Conservation (phyloP, 2,888 invertebrate species). For the Pardosa pseudoannulata region DNA sequence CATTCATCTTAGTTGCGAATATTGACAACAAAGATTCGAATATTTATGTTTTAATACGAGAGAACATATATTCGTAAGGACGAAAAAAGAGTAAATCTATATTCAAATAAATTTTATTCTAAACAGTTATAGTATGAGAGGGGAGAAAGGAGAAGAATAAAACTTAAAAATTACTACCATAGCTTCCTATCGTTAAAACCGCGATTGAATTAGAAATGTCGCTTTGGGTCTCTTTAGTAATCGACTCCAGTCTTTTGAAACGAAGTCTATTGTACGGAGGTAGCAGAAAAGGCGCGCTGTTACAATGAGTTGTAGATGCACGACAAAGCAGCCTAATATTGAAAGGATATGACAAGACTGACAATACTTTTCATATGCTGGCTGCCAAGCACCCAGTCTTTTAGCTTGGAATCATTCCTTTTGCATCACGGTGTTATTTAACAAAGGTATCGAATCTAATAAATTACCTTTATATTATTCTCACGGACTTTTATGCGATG, state of each 20-base stretch:
- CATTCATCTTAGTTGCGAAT: too few relatives aligned
- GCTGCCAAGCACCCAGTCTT: constrained; percentile 29
- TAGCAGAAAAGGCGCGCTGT: constrained; percentile 22
- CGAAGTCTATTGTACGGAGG: constrained; percentile 41
- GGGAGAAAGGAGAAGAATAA: constrained; percentile 19
- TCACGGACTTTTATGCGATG: neutral
- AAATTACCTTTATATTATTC: constrained; percentile 51
- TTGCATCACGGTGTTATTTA: constrained; percentile 37
- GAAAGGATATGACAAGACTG: constrained; percentile 38
- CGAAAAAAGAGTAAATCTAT: too few relatives aligned
- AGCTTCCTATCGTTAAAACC: constrained; percentile 52
- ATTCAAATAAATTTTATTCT: too few relatives aligned
- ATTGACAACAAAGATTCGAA: too few relatives aligned
- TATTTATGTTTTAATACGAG: too few relatives aligned
- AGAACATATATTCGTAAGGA: too few relatives aligned
- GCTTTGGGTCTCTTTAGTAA: constrained; percentile 31
- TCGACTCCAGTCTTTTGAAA: constrained; percentile 36
- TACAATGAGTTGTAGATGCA: constrained; percentile 27
- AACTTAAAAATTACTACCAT: constrained; percentile 27
- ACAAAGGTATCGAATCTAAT: constrained; percentile 41
- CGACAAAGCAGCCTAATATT: constrained; percentile 31
- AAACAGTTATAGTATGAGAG: neutral
- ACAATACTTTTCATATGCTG: constrained; percentile 26
- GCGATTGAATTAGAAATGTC: constrained; percentile 30
- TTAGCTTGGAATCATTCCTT: constrained; percentile 35